Conservation (phyloP, 2,888 invertebrate species). For the Clanis bilineata region DNA sequence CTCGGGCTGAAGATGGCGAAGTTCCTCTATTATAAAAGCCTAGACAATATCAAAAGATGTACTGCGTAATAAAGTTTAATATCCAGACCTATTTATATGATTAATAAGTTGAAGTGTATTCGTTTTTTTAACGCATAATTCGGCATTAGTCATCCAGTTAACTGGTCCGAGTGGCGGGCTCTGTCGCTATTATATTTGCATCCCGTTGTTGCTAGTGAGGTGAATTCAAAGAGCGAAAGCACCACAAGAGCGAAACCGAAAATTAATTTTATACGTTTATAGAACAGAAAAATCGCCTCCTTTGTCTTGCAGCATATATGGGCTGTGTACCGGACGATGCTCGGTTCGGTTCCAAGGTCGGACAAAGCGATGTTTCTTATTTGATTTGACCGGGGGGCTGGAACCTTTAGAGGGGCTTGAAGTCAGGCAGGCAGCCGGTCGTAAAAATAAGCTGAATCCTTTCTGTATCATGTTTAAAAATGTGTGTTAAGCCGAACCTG, state of each 20-base stretch:
- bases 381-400: too few relatives aligned
- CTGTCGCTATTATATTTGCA: slow-evolving; percentile 67
- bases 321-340: too few relatives aligned
- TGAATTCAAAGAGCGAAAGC: too few relatives aligned
- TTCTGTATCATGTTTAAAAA: too few relatives aligned
- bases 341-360: too few relatives aligned
- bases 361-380: too few relatives aligned
- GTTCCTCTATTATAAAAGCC: not conserved
- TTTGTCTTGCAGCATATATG: too few relatives aligned
- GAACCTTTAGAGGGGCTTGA: too few relatives aligned
- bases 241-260: not conserved
- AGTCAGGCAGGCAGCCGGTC: too few relatives aligned
- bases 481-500: too few relatives aligned
- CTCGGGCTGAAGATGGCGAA: too few relatives aligned
- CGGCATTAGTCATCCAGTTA: slow-evolving; percentile 49
- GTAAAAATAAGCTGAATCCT: too few relatives aligned
- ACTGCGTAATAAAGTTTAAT: not conserved
- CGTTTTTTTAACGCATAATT: slow-evolving; percentile 28
- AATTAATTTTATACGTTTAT: not conserved
- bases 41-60: not conserved
- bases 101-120: slow-evolving; percentile 6
- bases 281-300: not conserved
- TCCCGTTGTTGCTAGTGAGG: slow-evolving; percentile 37
- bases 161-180: slow-evolving; percentile 39
- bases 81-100: not conserved